A percentile compares a stretch with the other conserved stretches of the same genome.
Evolutionary conservation across 1,140 invertebrate species (phyloP).

Genomic region (Brachionus paranguensis): DNA sequence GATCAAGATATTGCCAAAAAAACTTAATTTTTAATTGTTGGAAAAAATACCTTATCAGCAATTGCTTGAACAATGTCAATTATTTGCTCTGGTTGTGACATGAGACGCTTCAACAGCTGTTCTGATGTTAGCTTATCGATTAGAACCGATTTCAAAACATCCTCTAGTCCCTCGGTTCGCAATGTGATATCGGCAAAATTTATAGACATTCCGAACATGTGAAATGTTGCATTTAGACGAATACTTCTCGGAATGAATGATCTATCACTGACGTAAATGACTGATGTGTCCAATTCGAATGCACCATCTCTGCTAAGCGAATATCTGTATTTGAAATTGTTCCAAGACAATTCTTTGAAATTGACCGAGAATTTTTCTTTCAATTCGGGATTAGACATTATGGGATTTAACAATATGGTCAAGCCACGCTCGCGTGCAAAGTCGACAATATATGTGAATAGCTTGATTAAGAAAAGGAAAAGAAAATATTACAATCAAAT

Average conservation of each 20-base stretch:
- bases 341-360: constrained; percentile 40
- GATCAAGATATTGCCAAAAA: background rate
- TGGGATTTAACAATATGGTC: constrained; percentile 25
- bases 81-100: background rate
- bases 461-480: background rate
- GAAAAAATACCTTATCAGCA: background rate
- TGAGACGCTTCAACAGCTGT: background rate
- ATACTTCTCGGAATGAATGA: constrained; percentile 33
- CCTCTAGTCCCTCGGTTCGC: constrained; percentile 23
- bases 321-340: constrained; percentile 36
- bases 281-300: constrained; percentile 28
- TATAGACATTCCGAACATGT: constrained; percentile 31
- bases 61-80: background rate
- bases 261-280: background rate
- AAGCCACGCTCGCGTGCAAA: constrained; percentile 30
- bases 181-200: constrained; percentile 28
- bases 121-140: constrained; percentile 13
- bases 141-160: constrained; percentile 13
- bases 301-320: constrained; percentile 14
- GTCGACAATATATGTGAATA: constrained; percentile 20
- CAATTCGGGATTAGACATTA: constrained; percentile 19
- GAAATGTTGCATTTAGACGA: constrained; percentile 7
- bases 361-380: constrained; percentile 27
- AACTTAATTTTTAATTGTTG: background rate
- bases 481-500: background rate